Evolutionary conservation across 2,113 vertebrate species (phyloP), one percentile per base, ranked within the genome.

Genomic region (Nestor notabilis): DNA sequence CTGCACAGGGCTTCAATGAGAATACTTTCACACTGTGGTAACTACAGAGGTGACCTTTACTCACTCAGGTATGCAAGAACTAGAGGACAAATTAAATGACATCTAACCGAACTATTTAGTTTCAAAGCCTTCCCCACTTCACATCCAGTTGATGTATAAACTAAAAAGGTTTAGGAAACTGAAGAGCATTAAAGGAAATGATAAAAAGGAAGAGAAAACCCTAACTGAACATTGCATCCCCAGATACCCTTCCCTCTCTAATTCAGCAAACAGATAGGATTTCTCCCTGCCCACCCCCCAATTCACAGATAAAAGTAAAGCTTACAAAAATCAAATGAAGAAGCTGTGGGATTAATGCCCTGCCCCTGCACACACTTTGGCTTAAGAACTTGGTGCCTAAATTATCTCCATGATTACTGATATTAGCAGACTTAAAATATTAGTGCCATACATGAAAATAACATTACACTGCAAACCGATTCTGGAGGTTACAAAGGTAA

Each of bases 1-100:
- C 65, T 52, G 60, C 60, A 66, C 47, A 13, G 8, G 15, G 23
- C 58, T 78, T 69, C 6, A 2, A 13, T 29, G 50, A 55, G 56
- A 46, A 53, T 21, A 20, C 5, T 79, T 83, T 24, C 80, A 72
- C 4, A 4, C 68, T 78, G 69, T 85, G 77, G 7, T 87, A 87
- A 21, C 69, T 66, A 41, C 46, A 91, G 83, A 76, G 87, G 95
- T 97, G 91, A 97, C 95, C 96, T 97, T 92, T 56, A 92, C 20
- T 79, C 19, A 41, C 56, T 68, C 65, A 79, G 69, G 49, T 93
- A 81, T 10, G 58, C 2, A 66, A 71, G 68, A 71, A 10, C 44
- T 55, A 58, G 18, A 89, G 43, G 46, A 71, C 43, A 93, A 86
- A 88, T 58, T 39, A 80, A 86, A 68, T 1, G 5, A 66, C 14